Conservation (phyloP, 2,113 vertebrate genomes). For the Pangasianodon hypophthalmus region DNA sequence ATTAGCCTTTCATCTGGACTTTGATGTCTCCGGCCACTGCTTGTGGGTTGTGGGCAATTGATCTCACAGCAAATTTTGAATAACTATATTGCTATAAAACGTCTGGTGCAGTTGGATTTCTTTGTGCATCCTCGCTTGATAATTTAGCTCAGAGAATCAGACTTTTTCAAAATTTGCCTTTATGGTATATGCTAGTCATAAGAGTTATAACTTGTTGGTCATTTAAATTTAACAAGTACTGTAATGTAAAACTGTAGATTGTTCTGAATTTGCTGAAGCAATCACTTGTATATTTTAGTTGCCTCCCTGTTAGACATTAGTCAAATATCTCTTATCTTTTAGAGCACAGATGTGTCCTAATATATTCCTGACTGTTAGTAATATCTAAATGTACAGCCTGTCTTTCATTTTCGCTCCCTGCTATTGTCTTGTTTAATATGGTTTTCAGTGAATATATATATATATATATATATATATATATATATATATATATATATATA, state of each 20-base stretch:
- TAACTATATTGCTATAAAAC: constrained; percentile 22
- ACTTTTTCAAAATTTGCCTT: background rate
- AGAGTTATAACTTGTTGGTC: background rate
- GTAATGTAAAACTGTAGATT: background rate
- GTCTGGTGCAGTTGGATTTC: background rate
- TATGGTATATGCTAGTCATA: background rate
- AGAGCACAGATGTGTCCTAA: background rate
- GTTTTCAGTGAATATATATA: background rate
- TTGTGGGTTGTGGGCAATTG: constrained; percentile 13
- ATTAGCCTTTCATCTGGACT: constrained; percentile 49
- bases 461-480: constrained; percentile 17
- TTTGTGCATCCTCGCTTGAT: background rate
- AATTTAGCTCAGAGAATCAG: background rate
- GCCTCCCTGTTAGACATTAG: too few relatives aligned
- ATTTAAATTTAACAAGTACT: background rate
- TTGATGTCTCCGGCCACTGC: constrained; percentile 48
- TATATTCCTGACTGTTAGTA: background rate
- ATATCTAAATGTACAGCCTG: background rate
- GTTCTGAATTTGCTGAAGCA: background rate
- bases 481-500: constrained; percentile 17
- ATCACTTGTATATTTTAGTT: background rate
- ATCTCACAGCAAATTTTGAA: constrained; percentile 31
- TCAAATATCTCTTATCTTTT: background rate
- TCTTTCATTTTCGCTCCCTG: background rate
- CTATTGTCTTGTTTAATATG: background rate